Base-by-base conservation (phyloP, 2,888 invertebrate species). In the Resseliella maxima region DNA sequence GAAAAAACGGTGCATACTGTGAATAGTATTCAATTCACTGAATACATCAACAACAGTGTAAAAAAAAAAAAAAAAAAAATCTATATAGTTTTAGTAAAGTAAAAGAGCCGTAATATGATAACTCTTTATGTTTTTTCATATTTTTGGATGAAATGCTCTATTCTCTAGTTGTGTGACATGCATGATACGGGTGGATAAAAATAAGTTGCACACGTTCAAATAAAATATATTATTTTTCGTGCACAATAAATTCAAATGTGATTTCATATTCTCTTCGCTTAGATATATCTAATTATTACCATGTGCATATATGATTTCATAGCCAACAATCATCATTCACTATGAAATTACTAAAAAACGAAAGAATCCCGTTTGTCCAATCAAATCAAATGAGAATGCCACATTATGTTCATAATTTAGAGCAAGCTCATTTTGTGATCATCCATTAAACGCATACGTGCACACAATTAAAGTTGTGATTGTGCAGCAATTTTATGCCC, bases 141-240 rank as follows among this genome's bases (percentile, higher is more conserved):
- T 31, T 35, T 31, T 72, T 31, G 31, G 31, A 3, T 1, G 15
- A 27, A 59, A 18, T 50, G 24, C 24, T 27, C 5, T 5, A 2
- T 24, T 2, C 27, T n/a, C 3, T 3, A 8, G 24, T 72, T 27
- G 15, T 35, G 72, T n/a, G 15, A 15, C 46, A 50, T 50, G 8
- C n/a, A n/a, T n/a, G 46, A 15, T 18, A 18, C 2, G 46, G 12
- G 46, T 6, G 18, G 31, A 72, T 72, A 72, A 72, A 72, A 72
- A 72, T 72, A 72, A 72, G 72, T 72, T 31, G 31, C 72, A 8
- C 6, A 15, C 12, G 6, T 21, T 18, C 72, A 31, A 72, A 72
- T 72, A 72, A 72, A 72, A 72, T 72, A 72, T 72, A 35, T 72
- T 72, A 31, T 72, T 12, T 72, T 31, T 72, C 31, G 72, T 72